Conservation (phyloP, 2,113 vertebrate genomes). For the Recurvirostra avosetta region DNA sequence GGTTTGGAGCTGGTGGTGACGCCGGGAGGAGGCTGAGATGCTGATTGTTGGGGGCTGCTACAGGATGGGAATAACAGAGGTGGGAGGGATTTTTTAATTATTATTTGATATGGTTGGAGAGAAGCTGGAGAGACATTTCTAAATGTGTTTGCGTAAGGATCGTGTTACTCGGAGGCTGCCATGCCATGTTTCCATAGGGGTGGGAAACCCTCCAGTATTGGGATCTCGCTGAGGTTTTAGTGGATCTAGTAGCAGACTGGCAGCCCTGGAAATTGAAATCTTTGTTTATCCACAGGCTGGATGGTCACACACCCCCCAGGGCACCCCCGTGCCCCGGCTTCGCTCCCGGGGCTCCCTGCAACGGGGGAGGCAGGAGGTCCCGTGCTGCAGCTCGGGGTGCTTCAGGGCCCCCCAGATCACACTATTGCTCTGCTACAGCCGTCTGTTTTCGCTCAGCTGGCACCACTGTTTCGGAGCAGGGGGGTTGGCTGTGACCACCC, state of each 20-base stretch:
- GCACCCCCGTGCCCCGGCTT: background rate
- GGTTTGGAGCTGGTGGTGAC: background rate
- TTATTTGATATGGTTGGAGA: background rate
- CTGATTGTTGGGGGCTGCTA: background rate
- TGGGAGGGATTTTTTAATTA: background rate
- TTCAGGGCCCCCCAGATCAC: background rate
- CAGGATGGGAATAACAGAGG: background rate
- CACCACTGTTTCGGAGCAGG: background rate
- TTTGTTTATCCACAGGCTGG: background rate
- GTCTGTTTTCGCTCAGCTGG: background rate
- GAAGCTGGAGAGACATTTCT: background rate
- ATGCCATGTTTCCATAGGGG: background rate
- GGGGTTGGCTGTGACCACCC: background rate
- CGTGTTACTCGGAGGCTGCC: background rate
- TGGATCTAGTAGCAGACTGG: background rate
- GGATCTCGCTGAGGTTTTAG: background rate
- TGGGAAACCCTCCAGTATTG: background rate
- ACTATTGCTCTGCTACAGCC: rapidly evolving
- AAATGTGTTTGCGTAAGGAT: background rate
- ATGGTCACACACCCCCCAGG: background rate
- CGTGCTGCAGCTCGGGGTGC: background rate
- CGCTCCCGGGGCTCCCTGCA: background rate
- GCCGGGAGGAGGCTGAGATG: background rate
- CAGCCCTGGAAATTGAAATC: background rate
- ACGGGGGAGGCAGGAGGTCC: background rate